Conservation (phyloP, 2,113 vertebrate species). For the Hiodon alosoides region DNA sequence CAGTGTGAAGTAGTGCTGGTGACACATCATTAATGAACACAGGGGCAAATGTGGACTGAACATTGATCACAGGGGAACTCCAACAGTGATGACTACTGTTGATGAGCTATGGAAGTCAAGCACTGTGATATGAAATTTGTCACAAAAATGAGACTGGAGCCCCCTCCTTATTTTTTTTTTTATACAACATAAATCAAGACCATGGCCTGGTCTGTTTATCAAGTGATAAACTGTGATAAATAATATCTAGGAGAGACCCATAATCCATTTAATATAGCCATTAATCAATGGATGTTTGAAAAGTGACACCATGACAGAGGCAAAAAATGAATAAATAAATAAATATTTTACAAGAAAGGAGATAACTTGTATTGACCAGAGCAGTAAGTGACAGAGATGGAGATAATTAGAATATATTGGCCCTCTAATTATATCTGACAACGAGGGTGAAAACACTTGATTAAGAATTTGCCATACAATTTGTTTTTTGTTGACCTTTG, state of each 20-base stretch:
- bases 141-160: conserved; percentile 27
- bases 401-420: conserved; percentile 18
- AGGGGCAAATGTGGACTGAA: conserved; percentile 20
- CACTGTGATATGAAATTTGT: conserved; percentile 33
- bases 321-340: conserved; percentile 3
- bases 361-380: conserved; percentile 5
- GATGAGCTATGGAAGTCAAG: conserved; percentile 34
- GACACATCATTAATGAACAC: conserved; percentile 35
- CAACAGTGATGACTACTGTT: conserved; percentile 23
- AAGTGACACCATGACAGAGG: conserved; percentile 16
- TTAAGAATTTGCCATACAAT: conserved; percentile 20
- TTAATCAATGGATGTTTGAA: conserved; percentile 32
- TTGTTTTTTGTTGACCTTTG: conserved; percentile 24
- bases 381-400: conserved; percentile 18
- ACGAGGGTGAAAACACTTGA: conserved; percentile 20
- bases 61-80: conserved; percentile 36
- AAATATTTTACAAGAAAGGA: conserved; percentile 11
- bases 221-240: conserved; percentile 36
- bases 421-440: conserved; percentile 27
- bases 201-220: conserved; percentile 25
- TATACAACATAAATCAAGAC: neutral
- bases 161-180: conserved; percentile 2
- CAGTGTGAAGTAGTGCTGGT: conserved; percentile 16
- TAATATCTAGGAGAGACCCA: conserved; percentile 30
- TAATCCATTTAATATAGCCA: conserved; percentile 25